phyloP scores from a whole-genome alignment of 35 echinoderm and acorn worm genomes.

The Chiridota heheva region DNA sequence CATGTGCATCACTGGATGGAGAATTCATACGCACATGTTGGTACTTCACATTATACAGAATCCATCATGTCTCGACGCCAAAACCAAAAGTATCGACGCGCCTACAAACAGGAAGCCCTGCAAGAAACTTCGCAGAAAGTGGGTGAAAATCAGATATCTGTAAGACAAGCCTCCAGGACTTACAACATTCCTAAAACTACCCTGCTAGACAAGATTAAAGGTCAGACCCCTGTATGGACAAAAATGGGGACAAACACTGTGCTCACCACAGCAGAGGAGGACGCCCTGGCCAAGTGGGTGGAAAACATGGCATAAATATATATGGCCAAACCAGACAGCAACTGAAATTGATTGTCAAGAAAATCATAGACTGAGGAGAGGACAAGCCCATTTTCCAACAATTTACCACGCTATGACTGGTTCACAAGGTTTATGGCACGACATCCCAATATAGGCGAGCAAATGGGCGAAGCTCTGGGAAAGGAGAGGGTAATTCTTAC shows the following conservation, averaged over 20 bases:
- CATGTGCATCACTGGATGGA: too few species aligned
- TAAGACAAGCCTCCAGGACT: not conserved
- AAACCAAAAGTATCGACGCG: too few species aligned
- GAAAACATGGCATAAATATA: slow-evolving; percentile 10
- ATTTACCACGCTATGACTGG: slow-evolving; percentile 36
- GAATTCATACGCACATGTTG: too few species aligned
- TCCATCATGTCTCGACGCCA: slow-evolving; percentile 28
- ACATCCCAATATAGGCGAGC: not conserved
- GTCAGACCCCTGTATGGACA: not conserved
- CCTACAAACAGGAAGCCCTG: not conserved
- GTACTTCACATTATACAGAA: too few species aligned
- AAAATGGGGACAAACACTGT: slow-evolving; percentile 31
- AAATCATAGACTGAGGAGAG: slow-evolving; percentile 36
- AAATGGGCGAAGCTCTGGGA: not conserved
- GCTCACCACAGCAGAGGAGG: slow-evolving; percentile 13
- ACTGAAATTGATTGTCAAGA: slow-evolving; percentile 19
- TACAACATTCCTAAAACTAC: slow-evolving; percentile 34
- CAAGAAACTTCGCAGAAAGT: not conserved
- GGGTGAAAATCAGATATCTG: not conserved
- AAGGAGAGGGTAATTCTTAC: slow-evolving; percentile 15
- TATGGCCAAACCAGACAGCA: slow-evolving; percentile 24
- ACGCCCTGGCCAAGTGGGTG: slow-evolving; percentile 11
- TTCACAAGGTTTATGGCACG: not conserved
- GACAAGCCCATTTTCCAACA: slow-evolving; percentile 5
- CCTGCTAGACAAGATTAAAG: slow-evolving; percentile 31